Evolutionary conservation across 2,888 invertebrate genomes (phyloP).

Genomic region (Plebejus melissa): DNA sequence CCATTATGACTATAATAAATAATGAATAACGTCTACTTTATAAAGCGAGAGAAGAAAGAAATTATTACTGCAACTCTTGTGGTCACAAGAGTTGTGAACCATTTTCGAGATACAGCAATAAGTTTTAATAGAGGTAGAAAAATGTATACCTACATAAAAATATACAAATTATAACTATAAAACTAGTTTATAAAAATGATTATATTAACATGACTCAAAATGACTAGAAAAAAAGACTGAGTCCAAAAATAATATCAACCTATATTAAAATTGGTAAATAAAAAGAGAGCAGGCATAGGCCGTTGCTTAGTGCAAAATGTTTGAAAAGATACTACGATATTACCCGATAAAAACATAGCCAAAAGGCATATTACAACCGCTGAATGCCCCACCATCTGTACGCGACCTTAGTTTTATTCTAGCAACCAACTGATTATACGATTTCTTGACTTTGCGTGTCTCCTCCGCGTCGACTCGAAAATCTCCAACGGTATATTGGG

Average conservation of each 20-base stretch:
- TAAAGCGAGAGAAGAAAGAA: not conserved
- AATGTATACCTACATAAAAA: not conserved
- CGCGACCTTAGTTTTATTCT: conserved; percentile 53
- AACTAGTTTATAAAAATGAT: not conserved
- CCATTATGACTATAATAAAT: not conserved
- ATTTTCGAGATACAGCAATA: not conserved
- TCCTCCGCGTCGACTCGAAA: conserved; percentile 77
- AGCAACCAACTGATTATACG: conserved; percentile 79
- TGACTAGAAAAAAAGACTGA: not conserved
- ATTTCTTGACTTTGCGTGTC: conserved; percentile 78
- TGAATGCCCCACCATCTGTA: conserved; percentile 21
- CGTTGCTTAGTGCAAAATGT: not conserved
- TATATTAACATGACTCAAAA: not conserved
- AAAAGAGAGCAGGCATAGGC: not conserved
- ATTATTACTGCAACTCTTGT: not conserved
- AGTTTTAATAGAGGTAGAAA: not conserved
- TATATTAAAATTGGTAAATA: not conserved
- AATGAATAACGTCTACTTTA: not conserved
- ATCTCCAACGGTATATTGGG: conserved; percentile 79
- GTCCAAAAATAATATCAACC: not conserved
- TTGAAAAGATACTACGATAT: not conserved
- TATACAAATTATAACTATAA: not conserved
- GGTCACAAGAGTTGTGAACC: no score
- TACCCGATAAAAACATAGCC: not conserved
- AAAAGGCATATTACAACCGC: not conserved